Evolutionary conservation across 30 jellyfish, hydroid and myxozoan species (phyloP).

Genomic region (Mastigias papua): DNA sequence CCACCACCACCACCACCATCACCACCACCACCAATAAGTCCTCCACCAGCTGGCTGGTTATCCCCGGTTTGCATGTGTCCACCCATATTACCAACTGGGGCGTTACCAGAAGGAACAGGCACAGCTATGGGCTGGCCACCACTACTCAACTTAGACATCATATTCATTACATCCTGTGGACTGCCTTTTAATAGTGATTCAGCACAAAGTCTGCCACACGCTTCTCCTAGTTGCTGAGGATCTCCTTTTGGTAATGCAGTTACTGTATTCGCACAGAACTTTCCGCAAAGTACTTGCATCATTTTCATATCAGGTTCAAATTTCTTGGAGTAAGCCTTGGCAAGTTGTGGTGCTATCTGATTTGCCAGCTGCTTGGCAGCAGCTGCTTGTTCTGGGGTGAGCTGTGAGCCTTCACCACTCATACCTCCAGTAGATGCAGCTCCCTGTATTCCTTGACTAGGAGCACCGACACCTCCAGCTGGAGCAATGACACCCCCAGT

Average conservation of each 20-base stretch:
- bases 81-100: slow-evolving; percentile 41
- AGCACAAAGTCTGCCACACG: slow-evolving; percentile 90
- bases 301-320: slow-evolving; percentile 89
- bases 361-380: slow-evolving; percentile 82
- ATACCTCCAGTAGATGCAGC: slow-evolving; percentile 45
- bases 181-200: slow-evolving; percentile 74
- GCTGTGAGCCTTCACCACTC: slow-evolving; percentile 49
- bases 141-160: slow-evolving; percentile 56
- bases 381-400: slow-evolving; percentile 62
- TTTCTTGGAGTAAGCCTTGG: slow-evolving; percentile 76
- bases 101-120: slow-evolving; percentile 9
- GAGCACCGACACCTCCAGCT: slow-evolving; percentile 16
- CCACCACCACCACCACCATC: slow-evolving; percentile 14
- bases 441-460: slow-evolving; percentile 27
- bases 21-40: background rate
- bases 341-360: slow-evolving; percentile 85
- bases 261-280: slow-evolving; percentile 82
- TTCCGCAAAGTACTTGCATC: slow-evolving; percentile 83
- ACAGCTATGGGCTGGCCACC: slow-evolving; percentile 42
- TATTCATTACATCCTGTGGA: slow-evolving; percentile 83
- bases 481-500: slow-evolving; percentile 65
- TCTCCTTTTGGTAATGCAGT: slow-evolving; percentile 61
- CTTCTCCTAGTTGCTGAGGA: slow-evolving; percentile 77
- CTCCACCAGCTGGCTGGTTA: slow-evolving; percentile 37
- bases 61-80: slow-evolving; percentile 37